Conservation (phyloP, 2,797 vertebrate genomes). For the Harpia harpyja region DNA sequence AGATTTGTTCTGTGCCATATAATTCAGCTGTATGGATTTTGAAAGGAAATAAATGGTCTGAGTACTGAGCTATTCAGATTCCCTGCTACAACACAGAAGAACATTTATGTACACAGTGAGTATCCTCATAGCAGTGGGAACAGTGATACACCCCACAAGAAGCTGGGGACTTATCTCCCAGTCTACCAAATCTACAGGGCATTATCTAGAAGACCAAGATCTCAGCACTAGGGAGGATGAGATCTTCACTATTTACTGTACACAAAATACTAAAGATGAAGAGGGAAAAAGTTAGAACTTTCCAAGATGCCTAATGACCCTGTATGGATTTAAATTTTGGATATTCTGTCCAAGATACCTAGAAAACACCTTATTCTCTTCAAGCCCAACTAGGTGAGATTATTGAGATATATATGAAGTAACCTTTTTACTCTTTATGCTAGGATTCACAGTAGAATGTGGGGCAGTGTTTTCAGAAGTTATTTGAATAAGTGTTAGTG, state of each 20-base stretch:
- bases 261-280: not conserved
- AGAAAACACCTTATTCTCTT: not conserved
- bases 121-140: constrained; percentile 71
- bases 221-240: not conserved
- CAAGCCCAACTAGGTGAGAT: not conserved
- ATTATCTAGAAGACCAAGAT: not conserved
- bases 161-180: not conserved
- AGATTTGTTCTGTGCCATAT: not conserved
- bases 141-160: constrained; percentile 77
- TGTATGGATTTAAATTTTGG: not conserved
- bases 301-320: not conserved
- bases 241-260: not conserved
- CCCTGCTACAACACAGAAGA: not conserved
- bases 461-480: not conserved
- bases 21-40: not conserved
- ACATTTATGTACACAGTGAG: constrained; percentile 8
- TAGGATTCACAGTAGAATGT: not conserved
- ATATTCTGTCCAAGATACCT: not conserved
- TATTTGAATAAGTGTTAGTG: not conserved
- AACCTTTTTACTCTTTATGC: not conserved
- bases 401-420: not conserved
- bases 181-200: not conserved
- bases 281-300: not conserved
- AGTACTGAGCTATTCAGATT: not conserved
- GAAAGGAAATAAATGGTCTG: not conserved